Evolutionary conservation across 2,113 vertebrate genomes (phyloP).

Genomic region (Myrmophylax atrothorax): DNA sequence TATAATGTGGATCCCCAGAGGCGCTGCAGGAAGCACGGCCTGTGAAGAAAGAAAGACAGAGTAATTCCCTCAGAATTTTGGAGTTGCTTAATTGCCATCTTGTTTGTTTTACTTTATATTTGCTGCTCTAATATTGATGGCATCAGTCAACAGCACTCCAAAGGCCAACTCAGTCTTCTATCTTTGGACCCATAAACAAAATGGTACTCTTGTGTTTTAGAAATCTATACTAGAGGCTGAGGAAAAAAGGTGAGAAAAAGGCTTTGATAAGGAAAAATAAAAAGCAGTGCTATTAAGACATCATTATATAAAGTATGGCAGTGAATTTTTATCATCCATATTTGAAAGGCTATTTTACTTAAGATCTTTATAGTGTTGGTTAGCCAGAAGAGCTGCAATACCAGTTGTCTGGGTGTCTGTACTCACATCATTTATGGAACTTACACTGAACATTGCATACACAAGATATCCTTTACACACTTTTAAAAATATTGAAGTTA

Average conservation of each 20-base stretch:
- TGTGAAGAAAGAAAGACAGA: background rate
- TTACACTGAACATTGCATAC: background rate
- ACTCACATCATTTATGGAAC: background rate
- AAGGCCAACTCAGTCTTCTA: background rate
- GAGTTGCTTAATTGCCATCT: background rate
- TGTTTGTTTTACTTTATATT: background rate
- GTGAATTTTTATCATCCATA: background rate
- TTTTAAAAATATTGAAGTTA: background rate
- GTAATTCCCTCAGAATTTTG: background rate
- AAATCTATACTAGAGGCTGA: background rate
- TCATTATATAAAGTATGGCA: background rate
- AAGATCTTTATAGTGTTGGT: background rate
- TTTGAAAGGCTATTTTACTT: background rate
- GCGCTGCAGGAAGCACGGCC: constrained; percentile 18
- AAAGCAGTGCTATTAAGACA: background rate
- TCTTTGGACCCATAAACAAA: background rate
- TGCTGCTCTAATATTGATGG: background rate
- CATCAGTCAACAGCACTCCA: background rate
- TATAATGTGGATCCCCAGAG: constrained; percentile 67
- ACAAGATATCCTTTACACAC: background rate
- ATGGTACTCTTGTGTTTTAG: background rate
- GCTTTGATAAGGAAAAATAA: background rate
- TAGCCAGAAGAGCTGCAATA: background rate
- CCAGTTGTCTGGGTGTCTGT: background rate
- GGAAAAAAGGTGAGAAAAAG: background rate